Evolutionary conservation across 2,113 vertebrate species (phyloP).

Genomic region (Atrichornis clamosus): DNA sequence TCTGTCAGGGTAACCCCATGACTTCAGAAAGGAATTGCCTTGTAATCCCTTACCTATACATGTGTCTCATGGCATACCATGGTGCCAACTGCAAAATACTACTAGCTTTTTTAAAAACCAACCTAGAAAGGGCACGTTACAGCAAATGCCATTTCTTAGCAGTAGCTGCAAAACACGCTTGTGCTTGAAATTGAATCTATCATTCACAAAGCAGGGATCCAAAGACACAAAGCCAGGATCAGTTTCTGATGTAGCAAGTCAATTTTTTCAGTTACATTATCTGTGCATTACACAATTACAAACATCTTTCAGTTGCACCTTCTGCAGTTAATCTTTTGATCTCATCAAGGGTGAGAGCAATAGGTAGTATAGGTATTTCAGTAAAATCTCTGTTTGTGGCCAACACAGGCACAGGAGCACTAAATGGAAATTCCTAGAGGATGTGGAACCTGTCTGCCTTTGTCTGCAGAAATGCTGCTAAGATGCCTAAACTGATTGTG

Average conservation of each 20-base stretch:
- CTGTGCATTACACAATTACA: neutral
- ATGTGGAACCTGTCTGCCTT: neutral
- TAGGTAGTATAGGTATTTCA: neutral
- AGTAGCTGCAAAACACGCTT: neutral
- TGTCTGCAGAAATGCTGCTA: neutral
- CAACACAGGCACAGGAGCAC: neutral
- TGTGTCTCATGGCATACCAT: neutral
- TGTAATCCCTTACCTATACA: neutral
- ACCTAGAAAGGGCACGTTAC: neutral
- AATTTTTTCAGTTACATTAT: neutral
- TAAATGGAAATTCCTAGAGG: neutral
- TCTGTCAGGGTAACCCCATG: neutral
- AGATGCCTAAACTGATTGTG: neutral
- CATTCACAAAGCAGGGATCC: neutral
- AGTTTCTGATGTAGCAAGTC: neutral
- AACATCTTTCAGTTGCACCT: neutral
- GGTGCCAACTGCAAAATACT: neutral
- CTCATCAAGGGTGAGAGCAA: neutral
- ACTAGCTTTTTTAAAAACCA: neutral
- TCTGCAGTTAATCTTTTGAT: neutral
- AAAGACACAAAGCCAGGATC: neutral
- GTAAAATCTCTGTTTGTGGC: neutral
- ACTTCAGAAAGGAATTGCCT: neutral
- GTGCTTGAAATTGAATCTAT: neutral
- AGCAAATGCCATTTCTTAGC: neutral